phyloP scores from a whole-genome alignment of 2,888 invertebrate genomes.

The Drosophila phalerata region DNA sequence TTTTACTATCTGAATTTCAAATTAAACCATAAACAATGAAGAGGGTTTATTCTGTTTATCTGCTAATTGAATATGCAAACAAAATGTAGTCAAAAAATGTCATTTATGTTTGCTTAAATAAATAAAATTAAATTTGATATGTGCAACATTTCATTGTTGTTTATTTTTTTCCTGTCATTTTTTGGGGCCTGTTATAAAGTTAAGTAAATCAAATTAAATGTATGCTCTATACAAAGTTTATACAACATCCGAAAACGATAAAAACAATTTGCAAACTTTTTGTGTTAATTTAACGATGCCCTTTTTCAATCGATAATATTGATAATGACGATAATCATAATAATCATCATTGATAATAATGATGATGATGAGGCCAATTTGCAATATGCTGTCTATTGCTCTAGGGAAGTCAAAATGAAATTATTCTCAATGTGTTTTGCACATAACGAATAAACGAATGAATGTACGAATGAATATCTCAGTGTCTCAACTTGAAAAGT shows the following conservation, averaged over 20 bases:
- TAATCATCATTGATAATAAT: slow-evolving; percentile 28
- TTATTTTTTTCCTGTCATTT: slow-evolving; percentile 16
- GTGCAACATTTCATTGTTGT: slow-evolving; percentile 38
- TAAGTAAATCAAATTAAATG: slow-evolving; percentile 65
- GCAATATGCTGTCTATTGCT: slow-evolving; percentile 27
- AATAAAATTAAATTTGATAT: slow-evolving; percentile 33
- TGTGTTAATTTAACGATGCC: slow-evolving; percentile 39
- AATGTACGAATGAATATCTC: slow-evolving; percentile 15
- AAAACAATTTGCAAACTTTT: slow-evolving; percentile 42
- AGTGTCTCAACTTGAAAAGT: slow-evolving; percentile 30
- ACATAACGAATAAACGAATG: slow-evolving; percentile 28
- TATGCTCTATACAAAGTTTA: slow-evolving; percentile 29
- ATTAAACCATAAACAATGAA: slow-evolving; percentile 15
- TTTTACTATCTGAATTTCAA: neutral
- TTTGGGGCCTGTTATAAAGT: slow-evolving; percentile 33
- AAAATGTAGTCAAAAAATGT: slow-evolving; percentile 20
- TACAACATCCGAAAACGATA: slow-evolving; percentile 25
- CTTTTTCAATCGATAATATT: slow-evolving; percentile 27
- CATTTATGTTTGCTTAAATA: slow-evolving; percentile 63
- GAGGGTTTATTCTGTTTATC: slow-evolving; percentile 5
- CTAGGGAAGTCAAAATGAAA: slow-evolving; percentile 37
- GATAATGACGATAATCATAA: slow-evolving; percentile 4
- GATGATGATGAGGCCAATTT: slow-evolving; percentile 44
- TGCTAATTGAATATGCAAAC: slow-evolving; percentile 58
- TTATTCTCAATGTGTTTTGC: slow-evolving; percentile 53